Percentiles rank a stretch among this genome's conserved stretches.
phyloP scores from a whole-genome alignment of 2,113 vertebrate species.

The Oncorhynchus masou region DNA sequence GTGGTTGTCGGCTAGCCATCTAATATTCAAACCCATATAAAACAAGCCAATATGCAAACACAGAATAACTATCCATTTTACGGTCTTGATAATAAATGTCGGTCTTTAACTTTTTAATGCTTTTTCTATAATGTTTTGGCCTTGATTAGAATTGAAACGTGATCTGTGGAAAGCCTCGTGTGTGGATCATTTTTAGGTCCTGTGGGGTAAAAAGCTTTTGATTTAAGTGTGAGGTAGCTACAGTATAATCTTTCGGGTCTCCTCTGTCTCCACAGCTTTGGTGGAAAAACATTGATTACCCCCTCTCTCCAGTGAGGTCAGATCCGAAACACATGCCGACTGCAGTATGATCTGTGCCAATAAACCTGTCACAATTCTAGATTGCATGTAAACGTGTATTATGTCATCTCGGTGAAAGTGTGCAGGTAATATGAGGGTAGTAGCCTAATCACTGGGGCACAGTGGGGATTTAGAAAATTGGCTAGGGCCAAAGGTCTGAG shows the following conservation, averaged over 20 bases:
- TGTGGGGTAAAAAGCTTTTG: conserved; percentile 47
- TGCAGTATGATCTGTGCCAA: conserved; percentile 56
- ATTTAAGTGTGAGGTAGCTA: conserved; percentile 64
- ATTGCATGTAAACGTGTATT: conserved; percentile 56
- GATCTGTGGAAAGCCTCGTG: conserved; percentile 41
- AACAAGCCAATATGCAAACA: too few species aligned
- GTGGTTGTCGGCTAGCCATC: too few species aligned
- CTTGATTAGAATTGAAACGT: neutral
- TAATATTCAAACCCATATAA: too few species aligned
- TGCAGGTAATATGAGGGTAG: conserved; percentile 37
- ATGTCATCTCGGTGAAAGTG: conserved; percentile 57
- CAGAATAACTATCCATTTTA: too few species aligned
- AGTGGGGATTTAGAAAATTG: conserved; percentile 39
- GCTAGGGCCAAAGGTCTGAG: neutral
- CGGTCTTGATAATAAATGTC: too few species aligned
- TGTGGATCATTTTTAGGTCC: conserved; percentile 53
- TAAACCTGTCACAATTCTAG: conserved; percentile 48
- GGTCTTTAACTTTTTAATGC: too few species aligned
- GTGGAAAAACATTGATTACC: conserved; percentile 60
- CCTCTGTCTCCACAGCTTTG: too few species aligned
- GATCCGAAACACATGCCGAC: conserved; percentile 68
- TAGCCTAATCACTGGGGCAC: conserved; percentile 32
- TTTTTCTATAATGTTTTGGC: too few species aligned
- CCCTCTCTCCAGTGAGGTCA: conserved; percentile 25
- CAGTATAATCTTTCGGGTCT: conserved; percentile 48